A percentile compares a stretch with the other conserved stretches of the same genome.
phyloP scores from a whole-genome alignment of 1,140 invertebrate genomes.

The Neodiprion lecontei region DNA sequence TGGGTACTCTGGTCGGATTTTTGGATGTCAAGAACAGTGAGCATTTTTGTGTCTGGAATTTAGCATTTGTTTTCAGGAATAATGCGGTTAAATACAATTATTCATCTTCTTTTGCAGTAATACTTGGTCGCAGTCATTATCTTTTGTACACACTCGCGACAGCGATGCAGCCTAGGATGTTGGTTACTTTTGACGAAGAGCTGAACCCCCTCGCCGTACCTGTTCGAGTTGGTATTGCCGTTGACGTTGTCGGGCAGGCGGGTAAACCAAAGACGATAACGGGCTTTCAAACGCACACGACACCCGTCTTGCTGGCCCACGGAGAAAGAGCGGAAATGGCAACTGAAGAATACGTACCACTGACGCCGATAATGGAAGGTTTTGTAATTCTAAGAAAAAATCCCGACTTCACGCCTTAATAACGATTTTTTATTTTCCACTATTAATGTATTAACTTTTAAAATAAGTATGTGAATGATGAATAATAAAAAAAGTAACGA shows the following conservation, averaged over 20 bases:
- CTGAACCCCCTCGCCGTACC: conserved; percentile 93
- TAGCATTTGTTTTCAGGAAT: neutral
- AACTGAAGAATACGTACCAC: conserved; percentile 94
- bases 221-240: conserved; percentile 97
- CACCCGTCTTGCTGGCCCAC: conserved; percentile 94
- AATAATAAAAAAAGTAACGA: neutral
- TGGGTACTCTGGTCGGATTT: conserved; percentile 91
- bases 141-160: conserved; percentile 93
- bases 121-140: conserved; percentile 96
- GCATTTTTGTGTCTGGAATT: conserved; percentile 47
- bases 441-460: neutral
- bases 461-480: neutral
- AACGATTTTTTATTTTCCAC: neutral
- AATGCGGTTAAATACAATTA: conserved; percentile 11
- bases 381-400: conserved; percentile 99
- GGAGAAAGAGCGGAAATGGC: conserved; percentile 98
- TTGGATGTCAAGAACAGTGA: conserved; percentile 96
- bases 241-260: conserved; percentile 99
- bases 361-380: conserved; percentile 98
- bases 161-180: conserved; percentile 98
- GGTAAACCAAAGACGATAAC: conserved; percentile 99
- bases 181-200: conserved; percentile 99
- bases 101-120: conserved; percentile 70
- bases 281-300: conserved; percentile 99
- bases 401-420: conserved; percentile 67